Conservation (phyloP, 2,113 vertebrate genomes). For the Phrynosoma blainvillii region DNA sequence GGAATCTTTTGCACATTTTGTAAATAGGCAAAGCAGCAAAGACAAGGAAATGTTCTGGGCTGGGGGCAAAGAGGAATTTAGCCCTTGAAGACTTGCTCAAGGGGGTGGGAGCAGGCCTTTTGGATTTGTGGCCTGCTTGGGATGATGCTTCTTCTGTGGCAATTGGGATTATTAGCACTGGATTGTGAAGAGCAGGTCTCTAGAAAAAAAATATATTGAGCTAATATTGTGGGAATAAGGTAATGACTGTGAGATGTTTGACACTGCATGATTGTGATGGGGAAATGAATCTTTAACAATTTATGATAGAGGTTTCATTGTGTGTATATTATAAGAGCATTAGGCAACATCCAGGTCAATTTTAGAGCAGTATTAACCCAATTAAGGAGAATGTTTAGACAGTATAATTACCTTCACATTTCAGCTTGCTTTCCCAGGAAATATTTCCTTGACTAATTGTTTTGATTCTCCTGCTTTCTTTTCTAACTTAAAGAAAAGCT, state of each 20-base stretch:
- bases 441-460: conserved; percentile 57
- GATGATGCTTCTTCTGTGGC: conserved; percentile 1
- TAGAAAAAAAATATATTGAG: conserved; percentile 42
- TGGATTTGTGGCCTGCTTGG: conserved; percentile 7
- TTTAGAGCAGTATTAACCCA: conserved; percentile 66
- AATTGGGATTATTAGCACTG: conserved; percentile 6
- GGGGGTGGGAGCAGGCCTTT: conserved; percentile 3
- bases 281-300: conserved; percentile 54
- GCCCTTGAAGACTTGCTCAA: not conserved
- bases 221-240: conserved; percentile 58
- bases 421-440: conserved; percentile 52
- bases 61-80: not conserved
- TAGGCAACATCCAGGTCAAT: conserved; percentile 67
- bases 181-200: conserved; percentile 7
- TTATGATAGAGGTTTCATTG: conserved; percentile 54
- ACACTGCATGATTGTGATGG: conserved; percentile 65
- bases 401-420: conserved; percentile 13
- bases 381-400: conserved; percentile 41
- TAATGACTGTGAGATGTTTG: conserved; percentile 63
- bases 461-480: conserved; percentile 35
- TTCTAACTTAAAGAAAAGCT: conserved; percentile 32
- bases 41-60: not conserved
- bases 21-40: conserved; percentile 15
- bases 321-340: conserved; percentile 61
- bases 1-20: conserved; percentile 24